Evolutionary conservation across 2,888 invertebrate genomes (phyloP), one percentile per base, ranked within the genome.

Genomic region (Marronus borbonicus): DNA sequence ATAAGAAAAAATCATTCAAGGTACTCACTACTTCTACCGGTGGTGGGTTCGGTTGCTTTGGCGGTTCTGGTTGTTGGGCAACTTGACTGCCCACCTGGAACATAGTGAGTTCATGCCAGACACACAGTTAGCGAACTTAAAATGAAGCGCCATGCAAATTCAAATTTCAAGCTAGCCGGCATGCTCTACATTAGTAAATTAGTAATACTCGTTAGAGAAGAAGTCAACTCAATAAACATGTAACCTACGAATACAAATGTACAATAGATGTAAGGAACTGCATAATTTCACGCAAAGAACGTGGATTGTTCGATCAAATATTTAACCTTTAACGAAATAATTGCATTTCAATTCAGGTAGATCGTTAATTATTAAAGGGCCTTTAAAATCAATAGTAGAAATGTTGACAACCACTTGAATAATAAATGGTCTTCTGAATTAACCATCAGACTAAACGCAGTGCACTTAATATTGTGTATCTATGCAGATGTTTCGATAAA

Each of bases 11-110:
- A 75, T 44, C 49, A 44, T 75, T 49, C 64, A 75, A 50, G 50
- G 64, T 83, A 85, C 86, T 85, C 81, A 86, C 86, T 76, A 85
- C 85, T 84, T 86, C 85, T 81, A 86, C 84, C 68, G 83, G 79
- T 76, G 82, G 83, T 78, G 82, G 82, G 70, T 80, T 82, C 82
- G 82, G 83, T 52, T 83, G 81, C 82, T 85, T 85, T 78, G 81
- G 80, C 62, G 81, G 80, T 77, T 85, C 85, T 76, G 81, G 79
- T 79, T 83, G 83, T 79, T 83, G 84, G 80, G 82, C 83, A 80
- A 83, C 81, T 72, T 85, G 84, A 76, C 82, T 82, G 77, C 84
- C 84, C 80, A 84, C 83, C 86, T 86, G 84, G 69, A 85, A 85
- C 82, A 85, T 80, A 83, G 81, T 81, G 79, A 81, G 78, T 81